These are phyloP conservation scores for Rhabdomys dilectus DNA, from an alignment of 2,113 vertebrate species.

Conservation along the genomic window DNA sequence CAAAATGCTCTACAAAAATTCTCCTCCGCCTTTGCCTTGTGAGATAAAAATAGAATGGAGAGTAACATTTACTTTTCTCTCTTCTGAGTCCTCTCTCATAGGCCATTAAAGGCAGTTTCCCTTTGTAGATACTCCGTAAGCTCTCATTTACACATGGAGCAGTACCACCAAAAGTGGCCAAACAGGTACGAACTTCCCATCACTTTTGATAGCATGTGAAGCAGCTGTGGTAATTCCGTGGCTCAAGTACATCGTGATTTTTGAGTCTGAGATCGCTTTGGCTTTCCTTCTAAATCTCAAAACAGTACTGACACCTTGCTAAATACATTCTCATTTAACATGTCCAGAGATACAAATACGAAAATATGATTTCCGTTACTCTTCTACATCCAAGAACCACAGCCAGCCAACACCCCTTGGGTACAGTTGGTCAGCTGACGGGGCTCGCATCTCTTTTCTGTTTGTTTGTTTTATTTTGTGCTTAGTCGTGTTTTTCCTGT, in stretches of 20 bases:
- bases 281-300: constrained; percentile 18
- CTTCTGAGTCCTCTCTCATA: neutral
- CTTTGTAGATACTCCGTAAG: neutral
- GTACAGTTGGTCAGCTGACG: neutral
- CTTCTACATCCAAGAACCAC: constrained; percentile 20
- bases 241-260: neutral
- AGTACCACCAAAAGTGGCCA: neutral
- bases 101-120: neutral
- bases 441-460: neutral
- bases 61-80: neutral
- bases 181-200: neutral
- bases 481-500: neutral
- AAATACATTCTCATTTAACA: neutral
- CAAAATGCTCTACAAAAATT: neutral
- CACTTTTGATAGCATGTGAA: neutral
- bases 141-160: neutral
- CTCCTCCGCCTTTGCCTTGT: neutral
- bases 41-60: neutral
- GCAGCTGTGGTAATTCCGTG: neutral
- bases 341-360: neutral
- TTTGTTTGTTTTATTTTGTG: neutral
- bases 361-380: constrained; percentile 1
- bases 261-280: neutral
- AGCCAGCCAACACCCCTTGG: neutral
- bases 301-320: constrained; percentile 26